Base-by-base conservation (phyloP, 2,113 vertebrate genomes). In the Nanorana parkeri region DNA sequence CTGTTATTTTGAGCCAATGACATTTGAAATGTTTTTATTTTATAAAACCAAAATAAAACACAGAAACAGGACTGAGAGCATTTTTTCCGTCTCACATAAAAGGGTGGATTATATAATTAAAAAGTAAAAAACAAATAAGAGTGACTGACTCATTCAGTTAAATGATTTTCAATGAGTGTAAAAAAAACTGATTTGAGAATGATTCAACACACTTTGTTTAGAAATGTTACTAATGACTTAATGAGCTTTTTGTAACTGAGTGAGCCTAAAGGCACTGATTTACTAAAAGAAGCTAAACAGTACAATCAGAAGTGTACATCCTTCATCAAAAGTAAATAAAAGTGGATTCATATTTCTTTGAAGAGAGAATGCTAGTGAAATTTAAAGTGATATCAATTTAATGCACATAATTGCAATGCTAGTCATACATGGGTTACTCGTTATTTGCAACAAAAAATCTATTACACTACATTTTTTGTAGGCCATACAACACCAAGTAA, bases 11-110 rank as follows among this genome's bases (percentile, higher is more conserved):
- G 29, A 68, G 77, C 77, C 77, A 79, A 24, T 68, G 77, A 61
- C 54, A 79, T 79, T 79, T 69, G 29, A 67, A 58, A 60, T 56
- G 51, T 60, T 79, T 36, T 60, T 58, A 68, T 58, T 67, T 73
- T 67, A 69, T 78, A 47, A 47, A 47, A 47, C 28, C 23, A 29
- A 60, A 23, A 32, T 6, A 65, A 77, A 26, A n/a, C 52, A 68
- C 36, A 51, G 17, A 5, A 47, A 47, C 8, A 10, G 41, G 41
- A 15, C 41, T 47, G 41, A 64, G 24, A 7, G 64, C 29, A 16
- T 56, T 19, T 83, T 72, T 23, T 19, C 23, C 19, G 19, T 20
- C 24, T 52, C 76, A 29, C 26, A 68, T 26, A 21, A 32, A 47
- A 66, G 47, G 24, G 28, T 24, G 19, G 73, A 16, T 41, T 26